A percentile compares a stretch with the other conserved stretches of the same genome.
Evolutionary conservation across 2,888 invertebrate genomes (phyloP).

Genomic region (Linnaemya vulpina): DNA sequence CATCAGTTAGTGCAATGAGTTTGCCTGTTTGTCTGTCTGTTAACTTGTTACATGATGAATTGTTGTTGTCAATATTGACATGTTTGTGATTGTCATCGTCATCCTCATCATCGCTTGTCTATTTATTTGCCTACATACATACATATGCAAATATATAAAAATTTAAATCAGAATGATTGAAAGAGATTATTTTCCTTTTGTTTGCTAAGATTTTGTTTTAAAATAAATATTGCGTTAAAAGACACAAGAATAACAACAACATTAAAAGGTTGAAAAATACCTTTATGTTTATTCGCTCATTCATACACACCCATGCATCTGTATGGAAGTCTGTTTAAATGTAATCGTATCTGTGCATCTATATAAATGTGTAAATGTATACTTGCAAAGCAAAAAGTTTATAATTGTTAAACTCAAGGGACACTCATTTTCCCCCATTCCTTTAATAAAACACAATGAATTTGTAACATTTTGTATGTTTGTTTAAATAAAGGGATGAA

Average conservation of each 20-base stretch:
- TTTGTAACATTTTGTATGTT: slow-evolving; percentile 53
- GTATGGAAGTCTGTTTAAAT: not conserved
- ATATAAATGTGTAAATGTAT: not conserved
- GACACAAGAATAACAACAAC: slow-evolving; percentile 52
- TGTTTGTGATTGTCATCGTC: slow-evolving; percentile 47
- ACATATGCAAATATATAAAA: slow-evolving; percentile 66
- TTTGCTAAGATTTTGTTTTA: slow-evolving; percentile 63
- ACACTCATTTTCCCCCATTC: slow-evolving; percentile 33
- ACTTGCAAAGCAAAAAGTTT: slow-evolving; percentile 52
- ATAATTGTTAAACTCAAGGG: slow-evolving; percentile 67
- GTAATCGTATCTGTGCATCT: slow-evolving; percentile 17
- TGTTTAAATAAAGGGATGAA: slow-evolving; percentile 52
- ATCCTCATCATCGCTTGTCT: slow-evolving; percentile 43
- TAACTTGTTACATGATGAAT: slow-evolving; percentile 53
- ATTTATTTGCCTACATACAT: slow-evolving; percentile 56
- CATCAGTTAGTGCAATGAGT: slow-evolving; percentile 4
- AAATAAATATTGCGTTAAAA: slow-evolving; percentile 65
- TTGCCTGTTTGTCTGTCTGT: not conserved
- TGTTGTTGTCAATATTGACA: slow-evolving; percentile 54
- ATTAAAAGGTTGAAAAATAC: slow-evolving; percentile 49
- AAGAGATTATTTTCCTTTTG: slow-evolving; percentile 62
- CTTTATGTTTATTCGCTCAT: slow-evolving; percentile 50
- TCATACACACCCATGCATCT: slow-evolving; percentile 9
- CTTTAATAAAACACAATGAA: slow-evolving; percentile 38
- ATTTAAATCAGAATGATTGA: slow-evolving; percentile 64